Base-by-base conservation (phyloP, 2,888 invertebrate species). In the Disparrhopalites patrizii region DNA sequence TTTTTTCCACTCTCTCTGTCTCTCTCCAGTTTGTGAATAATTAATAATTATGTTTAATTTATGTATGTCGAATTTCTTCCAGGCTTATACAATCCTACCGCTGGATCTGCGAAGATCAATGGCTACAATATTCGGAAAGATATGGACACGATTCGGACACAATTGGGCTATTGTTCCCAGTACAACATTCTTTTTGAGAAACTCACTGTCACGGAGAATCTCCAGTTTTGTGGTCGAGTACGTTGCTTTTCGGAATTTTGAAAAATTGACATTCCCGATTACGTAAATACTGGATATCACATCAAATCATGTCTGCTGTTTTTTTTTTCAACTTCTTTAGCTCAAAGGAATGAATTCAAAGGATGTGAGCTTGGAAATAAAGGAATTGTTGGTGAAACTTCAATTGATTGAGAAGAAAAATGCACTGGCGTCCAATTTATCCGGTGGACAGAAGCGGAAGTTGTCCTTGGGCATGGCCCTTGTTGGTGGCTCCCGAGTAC, bases 401-500 rank as follows among this genome's bases (percentile, higher is more conserved):
- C 86, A 87, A 73, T 79, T 92, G 57, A 76, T 76, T 0, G 83
- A 85, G 0, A 93, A 93, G 78, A 82, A 80, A 1, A 77, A 86
- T 73, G 80, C 81, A 36, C 78, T 84, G 70, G 85, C 88, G 0
- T 78, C 79, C 30, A 83, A 84, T 61, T 80, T 96, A 65, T 95
- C 95, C 0, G 95, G 95, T n/a, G 97, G 96, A 8, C 95, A 94
- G 86, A 91, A 93, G 80, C 84, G 97, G 62, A 89, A 93, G 72
- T 80, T 96, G 51, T 92, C 90, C 52, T 83, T 95, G 25, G 93
- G 89, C 36, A 91, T 93, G 79, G 91, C 94, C 0, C 82, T 94
- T 51, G 85, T 92, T 36, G 93, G 93, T 0, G 85, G 86, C 70
- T 88, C 92, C n/a, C 72, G 74, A 62, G 75, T 73, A 61, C 23